Conservation (phyloP, 2,797 vertebrate species). For the Hippopotamyrus pictus region DNA sequence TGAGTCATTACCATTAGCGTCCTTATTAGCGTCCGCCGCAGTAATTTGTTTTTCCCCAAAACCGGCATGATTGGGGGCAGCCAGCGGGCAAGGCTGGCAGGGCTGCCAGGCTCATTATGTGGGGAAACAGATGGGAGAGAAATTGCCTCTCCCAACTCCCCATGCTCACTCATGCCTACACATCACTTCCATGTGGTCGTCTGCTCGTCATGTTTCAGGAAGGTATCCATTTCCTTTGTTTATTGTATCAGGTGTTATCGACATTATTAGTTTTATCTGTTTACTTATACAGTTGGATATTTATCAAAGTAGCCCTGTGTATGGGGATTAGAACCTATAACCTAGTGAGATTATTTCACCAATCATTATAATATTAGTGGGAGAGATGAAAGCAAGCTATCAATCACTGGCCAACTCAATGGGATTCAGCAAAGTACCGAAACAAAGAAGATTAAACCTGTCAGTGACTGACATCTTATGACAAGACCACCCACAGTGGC, state of each 20-base stretch:
- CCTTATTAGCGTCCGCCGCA: background rate
- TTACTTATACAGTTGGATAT: background rate
- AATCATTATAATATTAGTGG: background rate
- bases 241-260: background rate
- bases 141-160: constrained; percentile 9
- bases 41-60: constrained; percentile 11
- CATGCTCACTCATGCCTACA: background rate
- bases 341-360: background rate
- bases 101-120: constrained; percentile 14
- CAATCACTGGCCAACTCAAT: background rate
- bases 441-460: background rate
- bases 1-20: constrained; percentile 15
- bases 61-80: background rate
- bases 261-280: background rate
- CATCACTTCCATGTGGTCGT: background rate
- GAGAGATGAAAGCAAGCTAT: background rate
- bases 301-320: background rate
- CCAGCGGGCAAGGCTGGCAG: constrained; percentile 7
- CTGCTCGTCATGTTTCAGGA: too few relatives aligned
- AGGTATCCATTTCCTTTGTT: background rate
- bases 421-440: background rate
- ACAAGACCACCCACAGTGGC: background rate
- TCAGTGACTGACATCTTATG: background rate
- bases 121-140: constrained; percentile 17
- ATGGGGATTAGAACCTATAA: background rate